Conservation (phyloP, 2,797 vertebrate species). For the Pseudochirops cupreus region DNA sequence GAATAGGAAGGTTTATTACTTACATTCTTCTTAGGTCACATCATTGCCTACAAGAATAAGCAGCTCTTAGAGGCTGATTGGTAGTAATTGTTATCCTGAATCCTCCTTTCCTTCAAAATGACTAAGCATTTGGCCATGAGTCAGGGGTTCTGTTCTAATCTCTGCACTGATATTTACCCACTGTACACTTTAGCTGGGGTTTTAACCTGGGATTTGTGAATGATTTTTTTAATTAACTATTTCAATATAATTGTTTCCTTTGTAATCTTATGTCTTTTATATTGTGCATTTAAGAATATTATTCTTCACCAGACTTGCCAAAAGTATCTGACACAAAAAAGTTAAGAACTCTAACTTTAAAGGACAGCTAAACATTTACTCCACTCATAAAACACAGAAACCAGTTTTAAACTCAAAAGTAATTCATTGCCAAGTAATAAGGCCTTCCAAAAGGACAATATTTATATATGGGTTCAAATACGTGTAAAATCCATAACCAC, state of each 20-base stretch:
- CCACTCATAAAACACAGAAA: slow-evolving; percentile 4
- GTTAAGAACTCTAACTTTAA: not conserved
- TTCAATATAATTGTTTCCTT: not conserved
- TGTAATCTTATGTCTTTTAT: not conserved
- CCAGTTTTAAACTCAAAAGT: not conserved
- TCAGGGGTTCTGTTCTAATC: not conserved
- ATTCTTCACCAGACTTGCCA: not conserved
- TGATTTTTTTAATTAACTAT: not conserved
- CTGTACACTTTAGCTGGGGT: not conserved
- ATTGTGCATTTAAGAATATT: not conserved
- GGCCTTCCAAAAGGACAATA: not conserved
- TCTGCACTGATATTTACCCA: not conserved
- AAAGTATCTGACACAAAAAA: not conserved
- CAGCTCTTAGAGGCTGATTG: not conserved
- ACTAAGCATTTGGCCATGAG: not conserved
- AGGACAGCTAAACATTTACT: not conserved
- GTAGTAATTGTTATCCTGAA: not conserved
- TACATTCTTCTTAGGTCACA: not conserved
- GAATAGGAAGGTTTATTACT: not conserved
- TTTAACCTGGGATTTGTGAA: not conserved
- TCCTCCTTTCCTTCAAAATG: slow-evolving; percentile 10
- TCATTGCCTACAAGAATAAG: not conserved
- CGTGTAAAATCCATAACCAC: not conserved
- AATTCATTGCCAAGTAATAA: not conserved
- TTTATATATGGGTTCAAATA: not conserved